Conservation (phyloP, 2,888 invertebrate species). For the Microctonus brassicae region DNA sequence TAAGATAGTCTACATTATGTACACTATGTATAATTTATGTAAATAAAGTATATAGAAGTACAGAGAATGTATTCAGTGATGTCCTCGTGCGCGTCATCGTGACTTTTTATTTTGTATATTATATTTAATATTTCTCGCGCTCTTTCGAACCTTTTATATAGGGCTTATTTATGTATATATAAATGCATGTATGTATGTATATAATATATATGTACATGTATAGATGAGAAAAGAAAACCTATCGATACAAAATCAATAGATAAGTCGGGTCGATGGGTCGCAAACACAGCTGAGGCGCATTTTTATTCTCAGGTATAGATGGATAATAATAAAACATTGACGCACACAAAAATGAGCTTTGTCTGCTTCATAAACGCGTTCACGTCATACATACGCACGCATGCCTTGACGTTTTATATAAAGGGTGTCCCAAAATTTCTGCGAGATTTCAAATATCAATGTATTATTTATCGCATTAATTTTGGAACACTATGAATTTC, state of each 20-base stretch:
- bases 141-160: background rate
- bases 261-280: slow-evolving; percentile 60
- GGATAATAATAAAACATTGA: slow-evolving; percentile 41
- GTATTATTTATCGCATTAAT: no score
- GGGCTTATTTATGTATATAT: no score
- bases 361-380: slow-evolving; percentile 47
- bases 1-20: background rate
- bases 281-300: slow-evolving; percentile 65
- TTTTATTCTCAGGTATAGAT: slow-evolving; percentile 56
- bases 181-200: no score
- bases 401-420: slow-evolving; percentile 4
- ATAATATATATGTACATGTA: no score
- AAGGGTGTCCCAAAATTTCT: no score
- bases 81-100: slow-evolving; percentile 2
- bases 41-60: background rate
- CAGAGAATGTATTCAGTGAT: slow-evolving; percentile 25
- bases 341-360: slow-evolving; percentile 50
- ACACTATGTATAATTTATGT: no score
- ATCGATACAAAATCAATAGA: slow-evolving; percentile 65
- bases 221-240: slow-evolving; percentile 22
- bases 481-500: no score
- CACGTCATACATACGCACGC: slow-evolving; percentile 8
- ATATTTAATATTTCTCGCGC: background rate
- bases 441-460: no score
- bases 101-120: slow-evolving; percentile 8